Evolutionary conservation across 1,140 invertebrate species (phyloP), one percentile per base, ranked within the genome.

Genomic region (Drosophila eugracilis): DNA sequence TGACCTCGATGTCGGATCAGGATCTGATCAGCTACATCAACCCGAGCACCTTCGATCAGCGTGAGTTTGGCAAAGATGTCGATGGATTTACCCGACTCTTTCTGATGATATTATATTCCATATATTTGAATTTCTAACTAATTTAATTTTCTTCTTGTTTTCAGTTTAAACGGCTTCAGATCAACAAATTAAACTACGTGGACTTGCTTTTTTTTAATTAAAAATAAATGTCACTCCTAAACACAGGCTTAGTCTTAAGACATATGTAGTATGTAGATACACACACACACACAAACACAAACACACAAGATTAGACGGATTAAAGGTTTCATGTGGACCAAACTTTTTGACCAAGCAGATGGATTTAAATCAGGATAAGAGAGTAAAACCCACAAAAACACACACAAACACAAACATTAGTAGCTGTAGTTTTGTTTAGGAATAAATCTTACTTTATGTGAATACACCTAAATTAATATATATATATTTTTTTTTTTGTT

Each of bases 11-110:
- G 94, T 96, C 95, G 49, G 96, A 97, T 79, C 95, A 95, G 90
- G 96, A 97, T 92, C 93, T 97, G 55, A 93, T 97, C 45, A 96
- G 95, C 86, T 96, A 96, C 89, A 97, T 97, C 48, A 96, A 97
- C 93, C 95, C 96, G 12, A 96, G 94, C 92, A 96, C 95, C 91
- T 97, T 97, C 85, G 96, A 97, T 92, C 95, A 95, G 93, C 94
- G 94, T 95, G 92, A 94, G 90, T 86, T 5, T 7, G 1, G 0
- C 2, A 7, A 7, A 9, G 4, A 17, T 19, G 15, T 19, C 15
- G 15, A 15, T 19, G 14, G 37, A 19, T 17, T n/a, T n/a, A n/a
- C n/a, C 4, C 4, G 10, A 34, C 12, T 42, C 37, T 41, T 19
- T 41, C 4, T 21, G 3, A 36, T 14, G 4, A 36, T 41, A 21